Evolutionary conservation across 2,888 invertebrate species (phyloP), one percentile per base, ranked within the genome.

Genomic region (Acrobasis repandana): DNA sequence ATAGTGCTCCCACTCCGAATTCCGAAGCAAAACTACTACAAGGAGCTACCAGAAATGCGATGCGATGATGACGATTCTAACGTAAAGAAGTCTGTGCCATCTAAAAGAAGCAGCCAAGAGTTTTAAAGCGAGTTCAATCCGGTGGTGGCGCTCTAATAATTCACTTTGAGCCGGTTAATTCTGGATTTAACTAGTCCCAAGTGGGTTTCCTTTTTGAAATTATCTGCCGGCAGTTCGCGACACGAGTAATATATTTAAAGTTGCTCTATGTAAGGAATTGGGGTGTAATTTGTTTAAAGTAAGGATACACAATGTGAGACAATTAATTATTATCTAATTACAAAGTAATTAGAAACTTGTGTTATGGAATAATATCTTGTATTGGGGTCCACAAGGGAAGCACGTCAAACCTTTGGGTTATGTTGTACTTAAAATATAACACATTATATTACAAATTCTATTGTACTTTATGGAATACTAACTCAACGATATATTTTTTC

Each of bases 111-210:
- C 68, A 67, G 70, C 69, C 68, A 70, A 70, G 66, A 67, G 59
- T 63, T 66, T 54, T 38, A 54, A 64, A 64, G 64, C 64, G 38
- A 63, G 66, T 64, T 62, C 64, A 64, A 69, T 70, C 69, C 67
- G 63, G 67, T 63, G 66, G 66, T 67, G 63, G 68, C 61, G 65
- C 61, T 64, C 65, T 67, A 56, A 71, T 75, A 76, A 75, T 65
- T 74, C 73, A 71, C 63, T 63, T 67, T 68, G 69, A 74, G 67
- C 70, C 69, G 61, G 52, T 65, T 71, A 76, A 73, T 73, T 71
- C 70, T 65, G 52, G 60, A 47, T 60, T 60, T 60, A 60, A 60
- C 60, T 52, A 60, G 60, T 60, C 60, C 52, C 51, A 52, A 60
- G 28, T 54, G 60, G 60, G 58, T 58, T 60, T 28, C 52, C 52